phyloP scores from a whole-genome alignment of 37 sponge, comb jelly and placozoan genomes.

The Chondrilla cf. caribensis region DNA sequence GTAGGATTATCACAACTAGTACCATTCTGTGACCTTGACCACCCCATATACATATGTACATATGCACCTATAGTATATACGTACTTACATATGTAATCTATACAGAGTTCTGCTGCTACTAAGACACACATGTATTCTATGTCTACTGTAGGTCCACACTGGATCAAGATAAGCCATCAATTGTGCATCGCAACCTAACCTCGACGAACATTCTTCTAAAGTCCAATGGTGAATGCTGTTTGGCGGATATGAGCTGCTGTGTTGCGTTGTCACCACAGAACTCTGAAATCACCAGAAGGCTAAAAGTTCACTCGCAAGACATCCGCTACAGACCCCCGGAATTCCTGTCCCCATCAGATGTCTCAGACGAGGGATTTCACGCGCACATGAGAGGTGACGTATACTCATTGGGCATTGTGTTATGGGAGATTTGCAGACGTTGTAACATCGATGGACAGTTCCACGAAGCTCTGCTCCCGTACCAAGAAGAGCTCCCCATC shows the following conservation, averaged over 20 bases:
- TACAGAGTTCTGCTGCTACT: too few relatives aligned
- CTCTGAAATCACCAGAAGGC: background rate
- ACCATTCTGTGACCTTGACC: too few relatives aligned
- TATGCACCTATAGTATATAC: too few relatives aligned
- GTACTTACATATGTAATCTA: too few relatives aligned
- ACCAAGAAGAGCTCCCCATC: constrained; percentile 7
- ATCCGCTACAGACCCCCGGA: constrained; percentile 46
- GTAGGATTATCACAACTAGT: too few relatives aligned
- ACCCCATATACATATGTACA: too few relatives aligned
- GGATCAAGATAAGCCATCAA: constrained; percentile 29
- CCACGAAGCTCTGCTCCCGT: constrained; percentile 37
- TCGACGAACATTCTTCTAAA: constrained; percentile 40
- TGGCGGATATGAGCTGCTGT: constrained; percentile 31
- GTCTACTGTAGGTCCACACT: too few relatives aligned
- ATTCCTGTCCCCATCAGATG: constrained; percentile 6
- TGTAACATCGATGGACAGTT: constrained; percentile 43
- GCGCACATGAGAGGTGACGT: constrained; percentile 42
- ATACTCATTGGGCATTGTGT: constrained; percentile 56
- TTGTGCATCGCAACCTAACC: constrained; percentile 51
- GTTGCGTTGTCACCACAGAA: background rate
- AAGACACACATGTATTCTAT: too few relatives aligned
- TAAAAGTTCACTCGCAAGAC: background rate
- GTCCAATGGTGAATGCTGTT: constrained; percentile 53
- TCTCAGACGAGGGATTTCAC: constrained; percentile 5
- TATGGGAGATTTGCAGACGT: constrained; percentile 63